Conservation (phyloP, 2,113 vertebrate genomes). For the Ceuthmochares aereus region DNA sequence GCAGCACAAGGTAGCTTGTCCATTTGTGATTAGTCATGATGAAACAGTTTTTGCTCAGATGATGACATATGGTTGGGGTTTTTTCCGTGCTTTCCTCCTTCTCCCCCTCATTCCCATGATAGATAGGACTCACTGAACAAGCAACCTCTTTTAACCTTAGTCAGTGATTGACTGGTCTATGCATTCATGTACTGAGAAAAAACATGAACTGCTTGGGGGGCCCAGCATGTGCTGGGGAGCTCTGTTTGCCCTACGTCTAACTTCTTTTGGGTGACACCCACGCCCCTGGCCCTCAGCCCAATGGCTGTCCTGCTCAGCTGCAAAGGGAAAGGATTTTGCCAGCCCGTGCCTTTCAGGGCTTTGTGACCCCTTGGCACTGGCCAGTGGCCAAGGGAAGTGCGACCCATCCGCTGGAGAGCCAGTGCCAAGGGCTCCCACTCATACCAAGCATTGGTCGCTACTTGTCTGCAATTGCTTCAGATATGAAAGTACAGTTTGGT, state of each 20-base stretch:
- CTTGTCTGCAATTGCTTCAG: not conserved
- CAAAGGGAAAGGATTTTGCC: not conserved
- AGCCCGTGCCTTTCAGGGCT: fast-evolving
- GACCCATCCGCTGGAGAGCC: not conserved
- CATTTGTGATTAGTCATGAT: not conserved
- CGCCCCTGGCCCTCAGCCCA: too few relatives aligned
- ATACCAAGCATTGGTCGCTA: fast-evolving
- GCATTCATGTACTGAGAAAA: not conserved
- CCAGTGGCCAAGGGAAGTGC: fast-evolving
- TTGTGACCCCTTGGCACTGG: fast-evolving
- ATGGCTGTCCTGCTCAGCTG: fast-evolving
- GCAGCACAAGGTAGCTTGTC: not conserved
- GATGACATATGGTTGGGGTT: not conserved
- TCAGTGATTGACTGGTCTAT: not conserved
- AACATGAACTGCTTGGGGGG: fast-evolving
- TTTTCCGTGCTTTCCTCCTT: not conserved
- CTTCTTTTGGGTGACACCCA: not conserved
- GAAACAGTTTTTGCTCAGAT: not conserved
- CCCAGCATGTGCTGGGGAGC: fast-evolving
- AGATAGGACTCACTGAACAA: not conserved
- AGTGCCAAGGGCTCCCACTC: fast-evolving
- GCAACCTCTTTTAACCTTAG: not conserved
- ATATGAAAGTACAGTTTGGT: not conserved
- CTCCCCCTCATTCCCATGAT: not conserved
- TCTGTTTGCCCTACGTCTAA: not conserved